Base-by-base conservation (phyloP, 2,888 invertebrate genomes). In the Lycocerus yunnanus region DNA sequence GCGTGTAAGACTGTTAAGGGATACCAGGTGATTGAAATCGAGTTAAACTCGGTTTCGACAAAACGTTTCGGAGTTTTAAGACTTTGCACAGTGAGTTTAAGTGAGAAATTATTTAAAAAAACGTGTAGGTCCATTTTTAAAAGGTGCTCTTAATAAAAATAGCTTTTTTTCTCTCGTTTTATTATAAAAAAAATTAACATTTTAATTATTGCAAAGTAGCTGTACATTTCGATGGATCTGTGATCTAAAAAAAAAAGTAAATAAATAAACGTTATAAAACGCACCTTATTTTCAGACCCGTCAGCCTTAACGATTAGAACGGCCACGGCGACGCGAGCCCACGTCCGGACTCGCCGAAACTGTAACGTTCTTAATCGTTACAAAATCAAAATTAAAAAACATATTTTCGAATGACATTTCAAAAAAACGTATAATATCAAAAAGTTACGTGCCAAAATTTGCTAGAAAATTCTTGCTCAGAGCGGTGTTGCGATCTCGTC, bases 391-490 rank as follows among this genome's bases (percentile, higher is more conserved):
- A 58, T 69, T 15, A 16, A 59, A 58, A 16, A 68, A 27, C 43
- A 43, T 43, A 43, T 43, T 43, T 43, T 65, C 21, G 14, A 18
- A 20, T 14, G 65, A 65, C 65, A 65, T 65, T 65, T 65, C 65
- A 65, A 69, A 27, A 66, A 71, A 76, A 78, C 77, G 73, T 43
- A 43, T 43, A 43, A 43, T 43, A 43, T 43, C 43, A 43, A 78
- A 78, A 76, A 73, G 76, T 78, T 71, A 79, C 78, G 87, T 87
- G 87, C 86, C 87, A 87, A 86, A 86, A 86, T 86, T 86, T 82
- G 84, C 84, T 85, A 83, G 81, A 85, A 78, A 86, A 82, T 82
- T 84, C 84, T 86, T 87, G 87, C 87, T 87, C 87, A 87, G 83
- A 81, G 83, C 84, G 84, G 83, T 83, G 78, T 77, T 75, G 77